Percentiles rank a stretch among this genome's conserved stretches.
Conservation (phyloP, 2,113 vertebrate genomes). For the Seriola dumerili region DNA sequence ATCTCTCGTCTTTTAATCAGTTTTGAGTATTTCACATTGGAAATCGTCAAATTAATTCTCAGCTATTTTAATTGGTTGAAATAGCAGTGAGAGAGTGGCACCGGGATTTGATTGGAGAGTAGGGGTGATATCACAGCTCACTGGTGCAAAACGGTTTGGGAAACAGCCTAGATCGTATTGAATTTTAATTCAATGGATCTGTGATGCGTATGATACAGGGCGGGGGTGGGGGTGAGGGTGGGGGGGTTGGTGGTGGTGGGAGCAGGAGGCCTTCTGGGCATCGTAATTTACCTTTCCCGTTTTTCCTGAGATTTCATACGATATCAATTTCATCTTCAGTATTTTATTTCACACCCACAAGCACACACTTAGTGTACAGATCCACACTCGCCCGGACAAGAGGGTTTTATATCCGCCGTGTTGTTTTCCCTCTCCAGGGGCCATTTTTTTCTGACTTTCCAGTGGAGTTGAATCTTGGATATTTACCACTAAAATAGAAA, state of each 20-base stretch:
- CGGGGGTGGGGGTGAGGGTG: not conserved
- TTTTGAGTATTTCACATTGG: constrained; percentile 26
- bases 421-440: constrained; percentile 12
- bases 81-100: constrained; percentile 28
- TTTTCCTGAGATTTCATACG: constrained; percentile 49
- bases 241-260: not conserved
- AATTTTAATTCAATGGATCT: constrained; percentile 80
- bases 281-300: constrained; percentile 49
- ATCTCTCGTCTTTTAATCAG: constrained; percentile 48
- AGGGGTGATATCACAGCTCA: constrained; percentile 80
- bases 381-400: not conserved
- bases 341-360: constrained; percentile 38
- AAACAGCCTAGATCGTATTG: constrained; percentile 79
- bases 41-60: constrained; percentile 62
- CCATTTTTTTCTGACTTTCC: constrained; percentile 17
- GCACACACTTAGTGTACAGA: not conserved
- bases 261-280: constrained; percentile 57
- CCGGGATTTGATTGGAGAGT: constrained; percentile 68
- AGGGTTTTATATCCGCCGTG: constrained; percentile 1
- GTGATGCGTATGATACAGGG: constrained; percentile 67
- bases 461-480: not conserved
- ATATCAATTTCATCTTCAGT: constrained; percentile 53
- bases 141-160: constrained; percentile 74
- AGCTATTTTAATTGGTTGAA: constrained; percentile 62
- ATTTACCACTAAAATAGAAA: constrained; percentile 23